Conservation (phyloP, 2,888 invertebrate genomes). For the Furcula furcula region DNA sequence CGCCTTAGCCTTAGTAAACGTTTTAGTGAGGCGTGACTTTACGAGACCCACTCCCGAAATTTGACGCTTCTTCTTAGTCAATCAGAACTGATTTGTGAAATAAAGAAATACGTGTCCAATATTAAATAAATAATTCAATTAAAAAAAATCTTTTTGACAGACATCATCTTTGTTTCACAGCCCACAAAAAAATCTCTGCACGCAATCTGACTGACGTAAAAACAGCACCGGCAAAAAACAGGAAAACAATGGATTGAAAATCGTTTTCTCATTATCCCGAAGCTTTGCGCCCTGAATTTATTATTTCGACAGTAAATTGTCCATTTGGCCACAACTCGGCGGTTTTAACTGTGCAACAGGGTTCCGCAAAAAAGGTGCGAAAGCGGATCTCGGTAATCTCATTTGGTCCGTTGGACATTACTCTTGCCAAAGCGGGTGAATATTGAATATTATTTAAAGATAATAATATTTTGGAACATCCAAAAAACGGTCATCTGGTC, state of each 20-base stretch:
- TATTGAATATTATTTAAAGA: not conserved
- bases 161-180: no score
- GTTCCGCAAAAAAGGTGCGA: constrained; percentile 2
- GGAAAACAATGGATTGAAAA: constrained; percentile 22
- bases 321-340: constrained; percentile 20
- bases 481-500: no score
- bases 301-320: constrained; percentile 30
- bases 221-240: constrained; percentile 11
- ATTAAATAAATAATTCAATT: no score
- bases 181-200: constrained; percentile 7
- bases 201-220: constrained; percentile 5
- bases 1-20: no score
- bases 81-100: no score
- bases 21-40: no score
- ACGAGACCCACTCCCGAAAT: no score
- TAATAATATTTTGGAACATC: not conserved
- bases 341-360: constrained; percentile 16
- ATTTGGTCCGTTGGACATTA: constrained; percentile 1
- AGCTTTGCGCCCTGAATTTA: constrained; percentile 26
- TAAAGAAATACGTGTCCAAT: no score
- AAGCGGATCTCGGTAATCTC: not conserved
- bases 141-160: no score
- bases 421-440: not conserved
- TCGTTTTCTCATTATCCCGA: constrained; percentile 29
- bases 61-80: no score